Evolutionary conservation across 2,113 vertebrate genomes (phyloP), one percentile per base, ranked within the genome.

Genomic region (Anser brachyrhynchus): DNA sequence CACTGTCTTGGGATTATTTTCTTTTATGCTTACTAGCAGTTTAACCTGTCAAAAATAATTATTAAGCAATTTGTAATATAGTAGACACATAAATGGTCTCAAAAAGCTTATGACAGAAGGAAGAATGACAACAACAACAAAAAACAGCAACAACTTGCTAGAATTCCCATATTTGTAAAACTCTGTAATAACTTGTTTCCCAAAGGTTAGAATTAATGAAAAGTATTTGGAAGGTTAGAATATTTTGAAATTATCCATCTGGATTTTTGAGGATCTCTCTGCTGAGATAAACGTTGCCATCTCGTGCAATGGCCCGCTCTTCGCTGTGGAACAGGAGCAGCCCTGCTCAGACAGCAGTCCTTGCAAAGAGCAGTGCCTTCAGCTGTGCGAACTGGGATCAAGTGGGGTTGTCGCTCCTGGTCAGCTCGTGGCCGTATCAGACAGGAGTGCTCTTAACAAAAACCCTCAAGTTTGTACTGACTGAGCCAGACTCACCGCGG

Each of bases 1-100:
- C 41, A 29, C 81, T 87, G 26, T 51, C 46, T 70, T 55, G 89
- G 31, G 77, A 89, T 87, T 92, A 76, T 91, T 96, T 93, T 95
- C 57, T 77, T 96, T 83, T 87, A 70, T 65, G 21, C 74, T 95
- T 64, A 84, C 73, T 71, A 78, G 52, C 23, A 91, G 73, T 95
- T 92, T 89, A 89, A 95, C 71, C 81, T 91, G 91, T 93, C 87
- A 95, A 89, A 95, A 94, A 43, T 74, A 91, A 94, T 92, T 87
- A 93, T 84, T 91, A 89, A 94, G n/a, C 81, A 95, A 91, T 95
- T 82, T 89, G 67, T 94, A 95, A 92, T 71, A 43, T 2, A 72
- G 83, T 31, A 90, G 76, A 84, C 61, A 78, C 70, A 72, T 29
- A 96, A 91, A 93, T 59, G 58, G 51, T 71, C 88, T 90, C 55